A percentile compares a stretch with the other conserved stretches of the same genome.
phyloP scores from a whole-genome alignment of 2,113 vertebrate species.

The Prolemur simus region DNA sequence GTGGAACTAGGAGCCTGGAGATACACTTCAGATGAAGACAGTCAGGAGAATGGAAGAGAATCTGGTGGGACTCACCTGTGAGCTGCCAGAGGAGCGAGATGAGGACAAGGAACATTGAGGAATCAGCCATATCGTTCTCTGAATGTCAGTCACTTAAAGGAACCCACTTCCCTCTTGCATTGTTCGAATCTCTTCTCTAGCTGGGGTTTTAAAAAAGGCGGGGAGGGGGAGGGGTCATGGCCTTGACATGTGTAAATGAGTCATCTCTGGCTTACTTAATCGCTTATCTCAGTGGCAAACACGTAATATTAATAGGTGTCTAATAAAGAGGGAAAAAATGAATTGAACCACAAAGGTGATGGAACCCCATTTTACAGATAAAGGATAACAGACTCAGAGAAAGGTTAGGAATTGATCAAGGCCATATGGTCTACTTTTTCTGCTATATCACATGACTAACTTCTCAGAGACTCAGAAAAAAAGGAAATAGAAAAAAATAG shows the following conservation, averaged over 20 bases:
- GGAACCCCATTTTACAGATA: background rate
- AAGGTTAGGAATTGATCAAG: background rate
- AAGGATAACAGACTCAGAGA: background rate
- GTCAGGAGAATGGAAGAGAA: background rate
- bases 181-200: accelerated
- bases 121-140: background rate
- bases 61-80: conserved; percentile 54
- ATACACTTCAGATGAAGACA: background rate
- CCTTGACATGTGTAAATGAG: accelerated
- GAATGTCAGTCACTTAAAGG: background rate
- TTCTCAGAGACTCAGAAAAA: background rate
- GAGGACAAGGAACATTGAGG: background rate
- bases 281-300: background rate
- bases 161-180: accelerated
- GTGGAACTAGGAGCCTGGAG: background rate
- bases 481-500: background rate
- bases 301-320: background rate
- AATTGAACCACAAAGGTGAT: background rate
- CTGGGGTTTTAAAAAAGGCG: too few species aligned
- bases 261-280: background rate
- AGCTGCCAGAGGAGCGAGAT: conserved; percentile 23
- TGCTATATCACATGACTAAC: background rate
- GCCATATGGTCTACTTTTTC: background rate
- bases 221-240: background rate
- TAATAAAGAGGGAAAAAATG: background rate